Evolutionary conservation across 1,140 invertebrate species (phyloP).

Genomic region (Doryteuthis pealeii): DNA sequence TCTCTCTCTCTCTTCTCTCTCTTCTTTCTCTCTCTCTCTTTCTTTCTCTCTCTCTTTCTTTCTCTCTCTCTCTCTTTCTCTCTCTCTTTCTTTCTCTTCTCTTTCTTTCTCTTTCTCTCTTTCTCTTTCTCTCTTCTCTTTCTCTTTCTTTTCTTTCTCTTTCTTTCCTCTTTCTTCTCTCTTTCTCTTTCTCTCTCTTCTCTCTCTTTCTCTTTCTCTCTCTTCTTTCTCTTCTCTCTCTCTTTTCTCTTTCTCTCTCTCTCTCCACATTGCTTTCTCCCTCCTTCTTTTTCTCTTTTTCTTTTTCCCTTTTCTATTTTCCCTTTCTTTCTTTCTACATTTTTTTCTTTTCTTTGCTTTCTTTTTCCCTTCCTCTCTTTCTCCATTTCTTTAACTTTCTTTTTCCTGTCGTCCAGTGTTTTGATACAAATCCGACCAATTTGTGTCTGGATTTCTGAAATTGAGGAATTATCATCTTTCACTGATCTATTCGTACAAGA

Average conservation of each 20-base stretch:
- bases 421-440: too few species aligned
- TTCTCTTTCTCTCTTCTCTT: constrained; percentile 11
- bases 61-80: constrained; percentile 13
- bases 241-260: neutral
- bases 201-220: neutral
- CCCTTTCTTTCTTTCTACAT: neutral
- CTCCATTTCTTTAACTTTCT: too few species aligned
- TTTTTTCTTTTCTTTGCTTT: too few species aligned
- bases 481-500: too few species aligned
- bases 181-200: constrained; percentile 13
- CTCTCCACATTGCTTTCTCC: neutral
- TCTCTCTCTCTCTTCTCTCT: constrained; percentile 17
- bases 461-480: too few species aligned
- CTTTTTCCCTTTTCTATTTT: neutral
- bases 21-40: constrained; percentile 3
- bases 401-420: too few species aligned
- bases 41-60: constrained; percentile 6
- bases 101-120: constrained; percentile 10
- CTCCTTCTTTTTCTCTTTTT: neutral
- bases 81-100: neutral
- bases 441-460: too few species aligned
- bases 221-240: neutral
- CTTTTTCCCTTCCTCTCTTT: too few species aligned
- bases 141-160: neutral
- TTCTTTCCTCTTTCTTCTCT: constrained; percentile 13